These are phyloP conservation scores for Perca schrenkii DNA, from an alignment of 2,113 vertebrate species.

Conservation along the genomic window DNA sequence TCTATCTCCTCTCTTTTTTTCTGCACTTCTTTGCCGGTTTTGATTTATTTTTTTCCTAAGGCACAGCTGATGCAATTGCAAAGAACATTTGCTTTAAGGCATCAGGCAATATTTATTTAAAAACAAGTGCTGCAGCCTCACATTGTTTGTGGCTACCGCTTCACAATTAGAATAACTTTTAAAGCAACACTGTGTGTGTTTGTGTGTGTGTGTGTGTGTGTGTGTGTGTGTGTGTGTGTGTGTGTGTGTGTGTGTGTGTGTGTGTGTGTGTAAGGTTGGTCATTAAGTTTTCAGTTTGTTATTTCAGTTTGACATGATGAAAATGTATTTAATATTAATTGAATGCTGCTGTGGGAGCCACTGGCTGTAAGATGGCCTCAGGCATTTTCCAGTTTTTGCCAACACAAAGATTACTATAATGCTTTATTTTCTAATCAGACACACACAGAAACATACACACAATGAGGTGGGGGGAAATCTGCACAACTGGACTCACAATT, in stretches of 20 bases:
- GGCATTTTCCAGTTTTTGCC: slow-evolving; percentile 33
- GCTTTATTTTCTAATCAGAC: slow-evolving; percentile 36
- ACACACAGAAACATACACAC: neutral
- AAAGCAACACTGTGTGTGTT: slow-evolving; percentile 1
- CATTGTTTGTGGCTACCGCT: neutral
- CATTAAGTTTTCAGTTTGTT: too few relatives aligned
- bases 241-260: neutral
- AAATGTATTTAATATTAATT: slow-evolving; percentile 24
- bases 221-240: neutral
- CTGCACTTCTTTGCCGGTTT: slow-evolving; percentile 16
- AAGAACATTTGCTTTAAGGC: slow-evolving; percentile 10
- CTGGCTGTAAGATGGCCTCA: neutral
- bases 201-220: neutral
- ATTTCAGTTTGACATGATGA: slow-evolving; percentile 8
- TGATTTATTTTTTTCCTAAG: slow-evolving; percentile 5
- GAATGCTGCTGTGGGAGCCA: neutral
- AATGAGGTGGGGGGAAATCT: neutral
- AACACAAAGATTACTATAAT: slow-evolving; percentile 28
- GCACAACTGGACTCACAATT: neutral
- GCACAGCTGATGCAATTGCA: slow-evolving; percentile 43
- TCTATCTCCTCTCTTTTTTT: slow-evolving; percentile 26
- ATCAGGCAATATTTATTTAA: slow-evolving; percentile 15
- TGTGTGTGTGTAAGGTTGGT: neutral
- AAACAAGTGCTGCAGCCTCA: neutral
- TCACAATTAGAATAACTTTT: neutral